Base-by-base conservation (phyloP, 2,888 invertebrate genomes). In the Incurvaria masculella region DNA sequence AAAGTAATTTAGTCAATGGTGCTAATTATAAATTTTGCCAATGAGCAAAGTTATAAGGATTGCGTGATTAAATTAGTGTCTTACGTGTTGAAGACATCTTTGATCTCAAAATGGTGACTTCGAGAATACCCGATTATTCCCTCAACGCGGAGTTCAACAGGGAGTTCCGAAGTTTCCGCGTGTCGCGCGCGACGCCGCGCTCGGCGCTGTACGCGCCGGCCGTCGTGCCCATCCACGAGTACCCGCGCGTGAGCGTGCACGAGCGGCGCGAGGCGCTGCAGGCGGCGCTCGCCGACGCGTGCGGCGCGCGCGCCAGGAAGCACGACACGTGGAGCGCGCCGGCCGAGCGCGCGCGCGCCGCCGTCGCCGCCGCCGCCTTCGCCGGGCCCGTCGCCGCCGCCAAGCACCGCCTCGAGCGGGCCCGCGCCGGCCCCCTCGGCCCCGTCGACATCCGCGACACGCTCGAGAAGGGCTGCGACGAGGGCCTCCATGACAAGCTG, bases 131-230 rank as follows among this genome's bases (percentile, higher is more conserved):
- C 55, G 82, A 81, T 66, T 81, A 81, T 73, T 79, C 79, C 66
- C 71, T 83, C 58, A 82, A 82, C 71, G 81, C 81, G 71, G 83
- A 83, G 71, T 76, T 81, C 72, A 79, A 80, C 71, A 76, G 79
- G 68, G 79, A 80, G 72, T 80, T 80, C 69, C 74, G 79, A 70
- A 80, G 79, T 74, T 80, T 80, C 69, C 76, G 79, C 60, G 74
- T 79, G 59, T 74, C 79, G 57, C 67, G 79, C 61, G 74, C 75
- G 55, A 76, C 79, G 54, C 76, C 79, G 59, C 70, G 76, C 53
- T 74, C 76, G 55, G 70, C 74, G 58, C 63, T 78, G 55, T 78
- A 78, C 59, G 78, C 78, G 53, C 78, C 79, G 50, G 80, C 78
- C 57, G 79, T 82, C 57, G 80, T 81, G 55, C 80, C 83, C 52